Base-by-base conservation (phyloP, 2,113 vertebrate genomes). In the Indicator maculatus region DNA sequence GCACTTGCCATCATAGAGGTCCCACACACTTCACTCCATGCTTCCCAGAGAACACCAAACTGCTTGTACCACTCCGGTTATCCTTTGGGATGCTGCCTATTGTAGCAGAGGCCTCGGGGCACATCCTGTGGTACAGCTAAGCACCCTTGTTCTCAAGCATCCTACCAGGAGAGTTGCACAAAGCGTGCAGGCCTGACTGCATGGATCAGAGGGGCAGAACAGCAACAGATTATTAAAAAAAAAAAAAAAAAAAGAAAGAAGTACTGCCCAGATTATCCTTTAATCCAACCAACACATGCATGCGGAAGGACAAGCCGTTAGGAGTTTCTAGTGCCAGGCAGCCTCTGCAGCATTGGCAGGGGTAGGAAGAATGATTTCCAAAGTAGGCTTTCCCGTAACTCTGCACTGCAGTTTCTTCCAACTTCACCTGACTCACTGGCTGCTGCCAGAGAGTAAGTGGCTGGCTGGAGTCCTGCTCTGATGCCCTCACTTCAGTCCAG, bases 391-490 rank as follows among this genome's bases (percentile, higher is more conserved):
- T 96, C 93, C 89, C 2, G 14, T 86, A 93, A 89, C 60, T 33
- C 93, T 80, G 93, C 91, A 95, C 87, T 88, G 85, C 93, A 93
- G 93, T 16, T 95, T 64, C 91, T 91, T 86, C 39, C 85, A 71
- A 6, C 86, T 95, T 91, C 88, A 91, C 83, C 83, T 86, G 85
- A 93, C 85, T 77, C 4, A 0, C 21, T 38, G 15, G 66, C 79
- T 76, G 84, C 83, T 94, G 94, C 95, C 95, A 95, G 83, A 71
- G 75, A 15, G 1, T 52, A 60, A 80, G 76, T 14, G 79, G 47
- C 69, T 97, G 90, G 85, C 91, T 91, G 76, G 65, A 86, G 82
- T 79, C 87, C 72, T 73, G 64, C 67, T 95, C 59, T 4, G 1
- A 44, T 47, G 75, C 67, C 75, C 56, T 73, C 52, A 15, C 31